These are phyloP conservation scores for Actenoides lindsayi DNA, from an alignment of 2,113 vertebrate species.

Conservation along the genomic window DNA sequence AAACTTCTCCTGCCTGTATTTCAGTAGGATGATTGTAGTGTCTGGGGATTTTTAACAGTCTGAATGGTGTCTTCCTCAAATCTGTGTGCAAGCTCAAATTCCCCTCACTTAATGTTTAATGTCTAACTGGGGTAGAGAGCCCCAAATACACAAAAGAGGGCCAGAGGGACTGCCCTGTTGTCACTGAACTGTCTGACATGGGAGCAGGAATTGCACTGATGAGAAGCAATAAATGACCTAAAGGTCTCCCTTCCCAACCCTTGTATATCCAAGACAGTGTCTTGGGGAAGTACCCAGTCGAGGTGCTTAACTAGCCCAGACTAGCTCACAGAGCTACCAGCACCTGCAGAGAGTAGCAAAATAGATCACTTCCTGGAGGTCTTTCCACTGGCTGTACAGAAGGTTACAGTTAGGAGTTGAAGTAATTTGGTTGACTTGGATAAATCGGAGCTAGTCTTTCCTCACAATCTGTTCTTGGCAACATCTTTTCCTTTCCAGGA, in stretches of 20 bases:
- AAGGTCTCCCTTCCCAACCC: background rate
- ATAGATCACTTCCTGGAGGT: background rate
- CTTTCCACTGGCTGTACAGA: background rate
- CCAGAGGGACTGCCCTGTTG: background rate
- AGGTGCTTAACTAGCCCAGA: background rate
- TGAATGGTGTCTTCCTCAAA: background rate
- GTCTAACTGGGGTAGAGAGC: background rate
- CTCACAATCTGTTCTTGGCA: background rate
- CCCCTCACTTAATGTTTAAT: background rate
- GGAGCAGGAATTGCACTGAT: background rate
- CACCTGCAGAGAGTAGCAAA: background rate
- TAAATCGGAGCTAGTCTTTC: background rate
- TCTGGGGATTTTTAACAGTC: background rate
- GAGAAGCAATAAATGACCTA: background rate
- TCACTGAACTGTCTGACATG: background rate
- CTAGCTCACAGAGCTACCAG: background rate
- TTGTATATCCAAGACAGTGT: background rate
- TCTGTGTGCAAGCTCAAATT: background rate
- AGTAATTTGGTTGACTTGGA: background rate
- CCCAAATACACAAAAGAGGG: background rate
- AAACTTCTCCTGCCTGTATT: background rate
- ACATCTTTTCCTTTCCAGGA: background rate
- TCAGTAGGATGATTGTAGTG: background rate
- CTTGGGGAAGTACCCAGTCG: background rate
- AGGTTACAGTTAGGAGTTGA: background rate